Conservation (phyloP, 92 coral and sea anemone genomes). For the Porites rus region DNA sequence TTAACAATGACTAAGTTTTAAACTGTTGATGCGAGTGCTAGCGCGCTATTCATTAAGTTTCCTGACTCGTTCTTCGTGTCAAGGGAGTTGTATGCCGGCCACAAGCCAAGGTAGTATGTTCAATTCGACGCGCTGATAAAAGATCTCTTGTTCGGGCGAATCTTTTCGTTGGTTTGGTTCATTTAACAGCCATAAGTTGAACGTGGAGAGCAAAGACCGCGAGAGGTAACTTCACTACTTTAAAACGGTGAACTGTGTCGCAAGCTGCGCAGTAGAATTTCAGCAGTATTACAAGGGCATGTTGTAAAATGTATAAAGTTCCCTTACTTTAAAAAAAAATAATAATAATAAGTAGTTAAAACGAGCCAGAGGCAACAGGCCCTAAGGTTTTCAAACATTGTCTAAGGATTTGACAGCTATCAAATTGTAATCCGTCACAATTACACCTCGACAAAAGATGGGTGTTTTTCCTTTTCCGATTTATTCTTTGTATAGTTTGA, state of each 20-base stretch:
- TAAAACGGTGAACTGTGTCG: not conserved
- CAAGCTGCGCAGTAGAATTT: not conserved
- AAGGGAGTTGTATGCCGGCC: too few species aligned
- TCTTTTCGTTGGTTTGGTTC: too few species aligned
- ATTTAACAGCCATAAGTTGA: too few species aligned
- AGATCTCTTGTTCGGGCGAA: too few species aligned
- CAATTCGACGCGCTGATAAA: too few species aligned
- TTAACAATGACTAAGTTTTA: slow-evolving; percentile 11
- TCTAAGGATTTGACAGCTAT: slow-evolving; percentile 21
- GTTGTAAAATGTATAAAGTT: too few species aligned
- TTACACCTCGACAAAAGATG: slow-evolving; percentile 38
- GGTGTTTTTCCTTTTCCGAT: slow-evolving; percentile 28
- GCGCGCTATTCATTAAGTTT: too few species aligned
- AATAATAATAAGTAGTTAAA: not conserved
- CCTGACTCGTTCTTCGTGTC: too few species aligned
- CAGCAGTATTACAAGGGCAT: not conserved
- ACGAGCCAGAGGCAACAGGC: not conserved
- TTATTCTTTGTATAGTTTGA: slow-evolving; percentile 9
- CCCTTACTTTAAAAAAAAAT: not conserved
- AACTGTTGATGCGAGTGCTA: too few species aligned
- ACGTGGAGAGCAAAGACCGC: too few species aligned
- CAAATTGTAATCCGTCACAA: slow-evolving; percentile 41
- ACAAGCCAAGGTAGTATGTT: too few species aligned
- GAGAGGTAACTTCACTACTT: not conserved
- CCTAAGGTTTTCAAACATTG: slow-evolving; percentile 15